phyloP scores from a whole-genome alignment of 2,888 invertebrate species.

The Acrobasis repandana region DNA sequence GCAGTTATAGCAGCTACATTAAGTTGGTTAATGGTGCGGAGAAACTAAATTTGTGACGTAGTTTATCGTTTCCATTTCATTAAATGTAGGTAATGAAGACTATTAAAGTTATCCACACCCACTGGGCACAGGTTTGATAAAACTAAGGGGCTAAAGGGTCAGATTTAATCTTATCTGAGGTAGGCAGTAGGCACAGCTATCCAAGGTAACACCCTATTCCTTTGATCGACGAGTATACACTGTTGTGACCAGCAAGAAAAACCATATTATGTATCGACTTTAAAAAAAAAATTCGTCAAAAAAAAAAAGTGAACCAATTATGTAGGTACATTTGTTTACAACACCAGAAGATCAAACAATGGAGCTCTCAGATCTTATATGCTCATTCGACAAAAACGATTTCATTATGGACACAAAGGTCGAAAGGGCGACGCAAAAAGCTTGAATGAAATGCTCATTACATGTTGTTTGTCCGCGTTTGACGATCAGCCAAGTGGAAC shows the following conservation, averaged over 20 bases:
- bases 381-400: slow-evolving; percentile 26
- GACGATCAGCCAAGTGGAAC: slow-evolving; percentile 56
- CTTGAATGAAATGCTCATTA: slow-evolving; percentile 61
- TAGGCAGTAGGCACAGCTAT: too few relatives aligned
- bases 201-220: too few relatives aligned
- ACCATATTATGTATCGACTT: too few relatives aligned
- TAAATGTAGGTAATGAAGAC: slow-evolving; percentile 6
- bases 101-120: background rate
- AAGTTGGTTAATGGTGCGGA: background rate
- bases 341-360: background rate
- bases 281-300: too few relatives aligned
- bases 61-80: background rate
- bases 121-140: too few relatives aligned
- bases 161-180: too few relatives aligned
- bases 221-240: too few relatives aligned
- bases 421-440: slow-evolving; percentile 64
- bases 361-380: slow-evolving; percentile 1
- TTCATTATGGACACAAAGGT: slow-evolving; percentile 53
- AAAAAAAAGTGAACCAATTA: background rate
- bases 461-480: slow-evolving; percentile 62
- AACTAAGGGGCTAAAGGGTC: too few relatives aligned
- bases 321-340: background rate
- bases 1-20: background rate
- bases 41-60: slow-evolving; percentile 6
- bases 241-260: too few relatives aligned